Base-by-base conservation (phyloP, 2,888 invertebrate genomes). In the Molorchus minor region DNA sequence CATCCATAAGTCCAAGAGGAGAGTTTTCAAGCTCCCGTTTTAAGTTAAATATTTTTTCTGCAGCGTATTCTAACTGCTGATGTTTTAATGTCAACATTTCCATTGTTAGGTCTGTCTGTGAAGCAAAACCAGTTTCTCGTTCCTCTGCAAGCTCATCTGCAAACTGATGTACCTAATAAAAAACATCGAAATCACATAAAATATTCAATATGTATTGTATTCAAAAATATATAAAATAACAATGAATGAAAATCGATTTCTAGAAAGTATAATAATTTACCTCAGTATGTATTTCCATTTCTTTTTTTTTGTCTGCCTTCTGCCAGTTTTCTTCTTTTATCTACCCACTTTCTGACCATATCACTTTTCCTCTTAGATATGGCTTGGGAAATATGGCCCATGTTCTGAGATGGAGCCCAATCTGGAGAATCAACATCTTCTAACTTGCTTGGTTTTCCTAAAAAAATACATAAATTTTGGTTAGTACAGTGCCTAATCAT, bases 21-120 rank as follows among this genome's bases (percentile, higher is more conserved):
- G 55, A 38, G 21, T 44, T 51, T 45, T 56, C 47, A 17, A 61
- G 16, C 45, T 56, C 43, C 8, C 17, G 12, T 25, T 57, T 35
- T 16, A 60, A 25, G 12, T 45, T 38, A 19, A 16, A 35, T 29
- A 62, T 56, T 56, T 29, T 62, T 35, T 52, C 17, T 3, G 41
- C 21, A 12, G 56, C 56, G 38, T 56, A 58, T 47, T 52, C 29
- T 21, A 59, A 21, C 21, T 62, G 59, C n/a, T 56, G 41, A 51
- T 56, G 56, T 53, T 47, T 56, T 49, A 56, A 3, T 17, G 36
- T 12, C 13, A 62, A 33, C 40, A 36, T 46, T 21, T 59, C 33
- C 59, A 59, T 59, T 13, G 56, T 58, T 29, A 52, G 20, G n/a
- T 62, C 62, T 16, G 62, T 59, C 25, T 59, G 59, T 17, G 17